phyloP scores from a whole-genome alignment of 2,888 invertebrate genomes.

The Drosophila acutilabella region DNA sequence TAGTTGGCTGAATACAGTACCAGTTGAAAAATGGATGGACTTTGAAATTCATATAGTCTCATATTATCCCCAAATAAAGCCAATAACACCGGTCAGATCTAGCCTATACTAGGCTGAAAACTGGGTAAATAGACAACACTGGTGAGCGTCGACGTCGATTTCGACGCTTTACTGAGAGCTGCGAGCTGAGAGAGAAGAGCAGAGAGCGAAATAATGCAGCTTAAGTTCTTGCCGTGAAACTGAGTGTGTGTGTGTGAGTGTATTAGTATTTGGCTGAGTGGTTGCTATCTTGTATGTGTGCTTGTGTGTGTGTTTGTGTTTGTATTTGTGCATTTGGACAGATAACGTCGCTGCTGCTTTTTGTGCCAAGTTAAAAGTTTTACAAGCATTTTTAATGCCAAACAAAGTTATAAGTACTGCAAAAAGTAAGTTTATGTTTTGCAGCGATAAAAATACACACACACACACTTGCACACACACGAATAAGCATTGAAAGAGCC shows the following conservation, averaged over 20 bases:
- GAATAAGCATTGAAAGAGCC: slow-evolving; percentile 27
- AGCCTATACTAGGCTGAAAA: too few relatives aligned
- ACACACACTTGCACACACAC: neutral
- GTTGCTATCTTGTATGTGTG: slow-evolving; percentile 12
- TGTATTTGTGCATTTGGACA: slow-evolving; percentile 52
- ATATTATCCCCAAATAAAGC: too few relatives aligned
- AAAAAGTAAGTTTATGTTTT: slow-evolving; percentile 75
- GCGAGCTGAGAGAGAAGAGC: neutral
- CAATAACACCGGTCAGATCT: too few relatives aligned
- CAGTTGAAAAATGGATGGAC: too few relatives aligned
- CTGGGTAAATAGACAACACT: neutral
- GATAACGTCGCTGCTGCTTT: slow-evolving; percentile 64
- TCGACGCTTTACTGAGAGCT: slow-evolving; percentile 4
- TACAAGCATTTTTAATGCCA: slow-evolving; percentile 80
- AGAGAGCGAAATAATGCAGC: slow-evolving; percentile 52
- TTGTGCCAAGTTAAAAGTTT: slow-evolving; percentile 73
- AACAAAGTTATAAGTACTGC: slow-evolving; percentile 78
- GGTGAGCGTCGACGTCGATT: slow-evolving; percentile 13
- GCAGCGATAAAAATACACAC: slow-evolving; percentile 68
- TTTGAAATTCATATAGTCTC: too few relatives aligned
- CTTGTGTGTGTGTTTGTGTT: slow-evolving; percentile 11
- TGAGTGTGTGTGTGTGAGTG: slow-evolving; percentile 9
- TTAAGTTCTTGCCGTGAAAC: slow-evolving; percentile 43
- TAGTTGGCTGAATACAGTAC: too few relatives aligned
- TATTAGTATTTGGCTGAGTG: slow-evolving; percentile 19